These are phyloP conservation scores for Lophura nycthemera DNA, from an alignment of 2,113 vertebrate genomes.

Conservation along the genomic window DNA sequence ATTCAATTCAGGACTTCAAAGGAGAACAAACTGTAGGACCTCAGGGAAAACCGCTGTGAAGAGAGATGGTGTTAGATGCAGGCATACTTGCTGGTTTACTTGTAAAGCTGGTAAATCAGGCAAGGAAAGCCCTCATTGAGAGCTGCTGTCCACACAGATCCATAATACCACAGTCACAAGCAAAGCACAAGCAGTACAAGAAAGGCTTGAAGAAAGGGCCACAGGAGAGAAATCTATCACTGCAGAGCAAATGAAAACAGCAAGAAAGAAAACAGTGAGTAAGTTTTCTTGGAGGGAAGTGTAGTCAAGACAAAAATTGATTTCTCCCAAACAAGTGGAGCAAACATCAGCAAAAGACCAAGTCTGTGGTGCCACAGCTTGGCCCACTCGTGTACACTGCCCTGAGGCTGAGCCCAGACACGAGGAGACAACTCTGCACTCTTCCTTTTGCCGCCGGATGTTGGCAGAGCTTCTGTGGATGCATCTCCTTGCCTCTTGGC, in stretches of 20 bases:
- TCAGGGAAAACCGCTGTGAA: not conserved
- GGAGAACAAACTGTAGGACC: not conserved
- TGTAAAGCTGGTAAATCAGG: not conserved
- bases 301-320: not conserved
- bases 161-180: not conserved
- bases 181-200: not conserved
- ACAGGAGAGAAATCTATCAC: not conserved
- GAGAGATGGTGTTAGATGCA: not conserved
- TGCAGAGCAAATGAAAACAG: not conserved
- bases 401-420: not conserved
- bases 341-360: not conserved
- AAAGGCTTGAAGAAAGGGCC: not conserved
- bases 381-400: accelerated
- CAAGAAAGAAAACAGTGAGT: not conserved
- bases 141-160: not conserved
- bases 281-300: not conserved
- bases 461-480: not conserved
- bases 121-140: not conserved
- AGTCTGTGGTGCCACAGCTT: accelerated
- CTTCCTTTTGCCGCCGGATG: not conserved
- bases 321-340: not conserved
- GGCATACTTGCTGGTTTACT: not conserved
- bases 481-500: not conserved
- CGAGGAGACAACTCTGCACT: not conserved
- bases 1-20: not conserved